A percentile compares a stretch with the other conserved stretches of the same genome.
phyloP scores from a whole-genome alignment of 2,888 invertebrate genomes.

The Dasysyrphus albostriatus region DNA sequence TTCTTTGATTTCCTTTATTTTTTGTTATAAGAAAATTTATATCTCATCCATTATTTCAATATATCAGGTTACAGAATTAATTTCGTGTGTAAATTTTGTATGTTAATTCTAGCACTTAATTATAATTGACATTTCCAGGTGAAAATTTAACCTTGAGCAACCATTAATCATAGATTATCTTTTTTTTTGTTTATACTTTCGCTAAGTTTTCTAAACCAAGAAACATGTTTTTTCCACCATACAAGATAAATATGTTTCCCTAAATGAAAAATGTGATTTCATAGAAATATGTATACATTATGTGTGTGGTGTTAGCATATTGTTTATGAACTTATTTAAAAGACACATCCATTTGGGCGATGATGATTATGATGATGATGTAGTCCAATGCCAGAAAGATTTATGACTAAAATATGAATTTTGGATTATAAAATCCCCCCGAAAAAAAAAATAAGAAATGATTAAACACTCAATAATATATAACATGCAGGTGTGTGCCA shows the following conservation, averaged over 20 bases:
- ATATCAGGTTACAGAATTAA: neutral
- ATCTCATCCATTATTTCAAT: neutral
- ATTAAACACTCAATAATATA: constrained; percentile 35
- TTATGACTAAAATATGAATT: constrained; percentile 11
- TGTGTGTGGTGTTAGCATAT: no score
- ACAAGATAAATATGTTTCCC: no score
- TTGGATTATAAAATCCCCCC: neutral
- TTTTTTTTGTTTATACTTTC: neutral
- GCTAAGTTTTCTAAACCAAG: constrained; percentile 1
- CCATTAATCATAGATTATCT: constrained; percentile 20
- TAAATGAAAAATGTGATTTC: neutral
- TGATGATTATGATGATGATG: neutral
- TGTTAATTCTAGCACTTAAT: neutral
- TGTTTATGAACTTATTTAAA: constrained; percentile 25
- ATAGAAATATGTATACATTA: neutral
- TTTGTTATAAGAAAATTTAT: neutral
- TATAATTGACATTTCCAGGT: constrained; percentile 12
- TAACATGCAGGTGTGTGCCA: constrained; percentile 32
- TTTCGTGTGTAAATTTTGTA: neutral
- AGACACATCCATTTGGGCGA: neutral
- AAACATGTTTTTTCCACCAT: neutral
- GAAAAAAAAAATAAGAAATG: constrained; percentile 9
- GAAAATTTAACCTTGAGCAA: constrained; percentile 12
- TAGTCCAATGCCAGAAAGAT: neutral
- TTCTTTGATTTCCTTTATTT: no score